Percentiles rank a stretch among this genome's conserved stretches.
phyloP scores from a whole-genome alignment of 35 echinoderm and acorn worm species.

The Apostichopus parvimensis region DNA sequence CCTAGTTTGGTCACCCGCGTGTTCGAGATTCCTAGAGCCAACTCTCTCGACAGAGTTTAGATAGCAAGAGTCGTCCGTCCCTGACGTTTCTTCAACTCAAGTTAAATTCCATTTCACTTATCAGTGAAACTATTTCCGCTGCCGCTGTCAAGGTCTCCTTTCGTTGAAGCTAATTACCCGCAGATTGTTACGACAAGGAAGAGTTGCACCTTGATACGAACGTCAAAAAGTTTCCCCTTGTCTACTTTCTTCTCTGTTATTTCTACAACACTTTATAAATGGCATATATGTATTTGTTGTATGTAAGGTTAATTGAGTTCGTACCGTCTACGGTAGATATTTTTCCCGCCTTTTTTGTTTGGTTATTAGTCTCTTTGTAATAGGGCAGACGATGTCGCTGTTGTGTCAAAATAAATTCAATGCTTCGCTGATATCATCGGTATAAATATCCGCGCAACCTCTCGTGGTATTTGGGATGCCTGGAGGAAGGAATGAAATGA shows the following conservation, averaged over 20 bases:
- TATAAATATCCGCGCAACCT: neutral
- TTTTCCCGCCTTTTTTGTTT: slow-evolving; percentile 3
- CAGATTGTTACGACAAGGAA: slow-evolving; percentile 40
- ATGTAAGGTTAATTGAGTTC: slow-evolving; percentile 52
- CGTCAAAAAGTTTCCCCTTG: neutral
- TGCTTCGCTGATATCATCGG: neutral
- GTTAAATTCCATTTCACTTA: slow-evolving; percentile 55
- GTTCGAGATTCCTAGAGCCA: slow-evolving; percentile 35
- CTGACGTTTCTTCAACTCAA: neutral
- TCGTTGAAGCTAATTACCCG: slow-evolving; percentile 57
- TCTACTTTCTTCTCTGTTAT: neutral
- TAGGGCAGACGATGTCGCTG: neutral
- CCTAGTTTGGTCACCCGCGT: slow-evolving; percentile 63
- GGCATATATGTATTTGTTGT: neutral
- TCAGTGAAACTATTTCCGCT: slow-evolving; percentile 52
- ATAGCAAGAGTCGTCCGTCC: slow-evolving; percentile 24
- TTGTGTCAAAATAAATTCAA: neutral
- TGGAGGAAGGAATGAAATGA: too few relatives aligned
- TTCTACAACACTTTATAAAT: neutral
- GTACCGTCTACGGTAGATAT: slow-evolving; percentile 30
- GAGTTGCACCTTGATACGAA: slow-evolving; percentile 38
- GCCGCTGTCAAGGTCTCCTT: slow-evolving; percentile 45
- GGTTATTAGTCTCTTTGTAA: neutral
- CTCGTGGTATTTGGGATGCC: neutral
- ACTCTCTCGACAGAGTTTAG: slow-evolving; percentile 44